phyloP scores from a whole-genome alignment of 2,888 invertebrate genomes.

The Spilarctia lutea region DNA sequence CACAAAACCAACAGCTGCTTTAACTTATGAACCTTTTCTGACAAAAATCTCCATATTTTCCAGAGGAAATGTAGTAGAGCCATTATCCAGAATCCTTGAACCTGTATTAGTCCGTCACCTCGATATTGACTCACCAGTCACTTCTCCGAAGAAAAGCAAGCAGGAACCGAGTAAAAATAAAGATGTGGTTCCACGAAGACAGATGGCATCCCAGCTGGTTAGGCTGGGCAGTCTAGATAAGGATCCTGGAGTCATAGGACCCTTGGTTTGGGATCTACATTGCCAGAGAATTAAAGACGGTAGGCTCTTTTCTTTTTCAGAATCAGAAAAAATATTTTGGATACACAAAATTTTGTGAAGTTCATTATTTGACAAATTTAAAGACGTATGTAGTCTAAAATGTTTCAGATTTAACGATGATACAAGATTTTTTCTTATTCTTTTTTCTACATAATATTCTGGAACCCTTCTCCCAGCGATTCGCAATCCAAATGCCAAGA shows the following conservation, averaged over 20 bases:
- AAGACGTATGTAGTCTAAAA: too few species aligned
- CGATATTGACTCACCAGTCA: conserved; percentile 84
- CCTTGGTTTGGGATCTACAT: conserved; percentile 93
- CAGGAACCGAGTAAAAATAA: conserved; percentile 48
- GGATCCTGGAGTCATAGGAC: conserved; percentile 94
- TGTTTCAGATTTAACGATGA: too few species aligned
- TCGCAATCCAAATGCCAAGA: too few species aligned
- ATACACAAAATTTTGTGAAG: too few species aligned
- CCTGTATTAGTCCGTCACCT: conserved; percentile 92
- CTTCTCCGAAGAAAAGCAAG: conserved; percentile 60
- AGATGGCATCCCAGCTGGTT: conserved; percentile 83
- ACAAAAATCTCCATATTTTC: background rate
- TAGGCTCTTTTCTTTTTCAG: conserved; percentile 51
- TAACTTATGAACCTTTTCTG: too few species aligned
- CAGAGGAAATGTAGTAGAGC: conserved; percentile 91
- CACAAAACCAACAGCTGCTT: too few species aligned
- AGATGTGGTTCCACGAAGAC: conserved; percentile 73
- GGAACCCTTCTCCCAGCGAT: too few species aligned
- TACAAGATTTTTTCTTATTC: too few species aligned
- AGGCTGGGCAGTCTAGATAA: conserved; percentile 91
- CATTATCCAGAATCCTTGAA: conserved; percentile 92
- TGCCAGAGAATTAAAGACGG: conserved; percentile 89
- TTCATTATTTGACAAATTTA: too few species aligned
- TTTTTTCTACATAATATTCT: too few species aligned
- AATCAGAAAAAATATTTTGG: background rate